Percentiles rank a stretch among this genome's conserved stretches.
phyloP scores from a whole-genome alignment of 2,888 invertebrate genomes.

The Alentia gelatinosa region DNA sequence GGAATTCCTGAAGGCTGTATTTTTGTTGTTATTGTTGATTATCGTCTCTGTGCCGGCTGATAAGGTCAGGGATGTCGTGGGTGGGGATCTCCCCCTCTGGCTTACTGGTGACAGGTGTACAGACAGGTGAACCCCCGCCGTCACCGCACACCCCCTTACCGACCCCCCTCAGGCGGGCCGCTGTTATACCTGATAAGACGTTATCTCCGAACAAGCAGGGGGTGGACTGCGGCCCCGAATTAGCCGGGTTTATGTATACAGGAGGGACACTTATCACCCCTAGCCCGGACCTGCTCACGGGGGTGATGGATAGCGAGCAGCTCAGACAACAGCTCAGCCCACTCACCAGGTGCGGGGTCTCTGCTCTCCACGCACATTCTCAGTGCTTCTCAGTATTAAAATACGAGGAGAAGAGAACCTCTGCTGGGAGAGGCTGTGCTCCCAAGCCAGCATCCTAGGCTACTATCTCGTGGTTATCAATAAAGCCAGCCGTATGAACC shows the following conservation, averaged over 20 bases:
- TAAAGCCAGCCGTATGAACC: constrained; percentile 10
- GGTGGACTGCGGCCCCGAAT: background rate
- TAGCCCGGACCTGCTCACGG: background rate
- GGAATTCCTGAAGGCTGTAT: too few relatives aligned
- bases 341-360: background rate
- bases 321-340: background rate
- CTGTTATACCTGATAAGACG: background rate
- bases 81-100: too few relatives aligned
- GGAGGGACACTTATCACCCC: background rate
- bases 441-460: background rate
- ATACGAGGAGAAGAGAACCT: too few relatives aligned
- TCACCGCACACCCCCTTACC: background rate
- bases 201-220: background rate
- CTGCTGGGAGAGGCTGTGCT: background rate
- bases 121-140: background rate
- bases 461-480: constrained; percentile 25
- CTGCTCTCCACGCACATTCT: background rate
- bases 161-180: background rate
- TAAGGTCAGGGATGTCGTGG: background rate
- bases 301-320: background rate
- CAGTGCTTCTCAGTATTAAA: background rate
- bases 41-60: background rate
- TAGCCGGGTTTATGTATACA: constrained; percentile 25
- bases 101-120: background rate
- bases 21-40: too few relatives aligned